phyloP scores from a whole-genome alignment of 2,888 invertebrate species.

The Yponomeuta plumbellus region DNA sequence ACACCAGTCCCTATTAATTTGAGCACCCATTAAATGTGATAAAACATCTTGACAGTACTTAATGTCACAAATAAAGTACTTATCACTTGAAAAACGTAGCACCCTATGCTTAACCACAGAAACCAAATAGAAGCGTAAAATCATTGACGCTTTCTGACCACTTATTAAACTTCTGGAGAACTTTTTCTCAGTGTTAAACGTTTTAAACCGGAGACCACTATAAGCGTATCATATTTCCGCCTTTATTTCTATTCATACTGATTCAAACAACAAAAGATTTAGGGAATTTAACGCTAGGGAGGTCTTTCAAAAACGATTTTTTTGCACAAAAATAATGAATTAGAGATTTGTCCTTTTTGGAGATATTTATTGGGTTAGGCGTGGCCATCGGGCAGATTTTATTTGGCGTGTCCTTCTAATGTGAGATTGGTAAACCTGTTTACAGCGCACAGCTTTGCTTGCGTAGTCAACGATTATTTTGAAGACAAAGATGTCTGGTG shows the following conservation, averaged over 20 bases:
- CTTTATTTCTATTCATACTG: slow-evolving; percentile 10
- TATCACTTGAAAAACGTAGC: slow-evolving; percentile 22
- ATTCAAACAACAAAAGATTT: slow-evolving; percentile 29
- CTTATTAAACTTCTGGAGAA: slow-evolving; percentile 30
- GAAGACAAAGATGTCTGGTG: no score
- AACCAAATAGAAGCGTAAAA: slow-evolving; percentile 36
- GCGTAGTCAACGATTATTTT: neutral
- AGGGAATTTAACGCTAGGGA: slow-evolving; percentile 49
- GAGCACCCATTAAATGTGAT: slow-evolving; percentile 26
- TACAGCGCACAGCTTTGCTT: neutral
- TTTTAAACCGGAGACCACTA: neutral
- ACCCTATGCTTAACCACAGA: slow-evolving; percentile 27
- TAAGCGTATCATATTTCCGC: neutral
- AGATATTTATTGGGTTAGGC: slow-evolving; percentile 46
- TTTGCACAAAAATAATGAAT: slow-evolving; percentile 17
- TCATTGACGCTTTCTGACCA: slow-evolving; percentile 35
- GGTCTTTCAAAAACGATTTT: slow-evolving; percentile 23
- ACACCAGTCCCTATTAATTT: neutral
- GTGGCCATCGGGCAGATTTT: slow-evolving; percentile 50
- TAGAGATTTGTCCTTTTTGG: slow-evolving; percentile 26
- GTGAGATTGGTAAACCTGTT: neutral
- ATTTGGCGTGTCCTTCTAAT: slow-evolving; percentile 65
- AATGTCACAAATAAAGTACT: slow-evolving; percentile 24
- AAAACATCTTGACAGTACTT: slow-evolving; percentile 24
- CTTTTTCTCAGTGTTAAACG: neutral